Conservation (phyloP, 2,113 vertebrate genomes). For the Psilopsiagon aymara region DNA sequence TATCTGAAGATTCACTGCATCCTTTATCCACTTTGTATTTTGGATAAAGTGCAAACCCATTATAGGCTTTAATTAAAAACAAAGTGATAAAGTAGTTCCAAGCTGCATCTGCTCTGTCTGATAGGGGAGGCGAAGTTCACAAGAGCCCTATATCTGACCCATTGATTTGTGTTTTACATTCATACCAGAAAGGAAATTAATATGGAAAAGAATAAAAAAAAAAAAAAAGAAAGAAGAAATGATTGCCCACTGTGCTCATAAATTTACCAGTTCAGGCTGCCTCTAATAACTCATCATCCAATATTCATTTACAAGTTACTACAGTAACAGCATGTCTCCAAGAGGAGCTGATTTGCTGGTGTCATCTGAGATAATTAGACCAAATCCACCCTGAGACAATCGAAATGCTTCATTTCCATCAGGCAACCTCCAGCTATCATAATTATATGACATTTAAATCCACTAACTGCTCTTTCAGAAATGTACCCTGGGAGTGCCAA, state of each 20-base stretch:
- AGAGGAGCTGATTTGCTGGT: constrained; percentile 55
- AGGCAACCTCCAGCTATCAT: constrained; percentile 33
- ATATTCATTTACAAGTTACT: constrained; percentile 70
- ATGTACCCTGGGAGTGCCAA: background rate
- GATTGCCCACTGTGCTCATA: constrained; percentile 55
- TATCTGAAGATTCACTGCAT: background rate
- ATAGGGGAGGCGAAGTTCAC: background rate
- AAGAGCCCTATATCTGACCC: background rate
- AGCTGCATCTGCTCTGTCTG: constrained; percentile 21
- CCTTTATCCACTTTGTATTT: constrained; percentile 21
- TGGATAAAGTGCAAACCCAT: background rate
- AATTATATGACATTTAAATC: background rate
- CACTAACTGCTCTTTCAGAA: constrained; percentile 13
- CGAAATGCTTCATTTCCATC: constrained; percentile 6
- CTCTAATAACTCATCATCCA: constrained; percentile 66
- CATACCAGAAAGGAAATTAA: background rate
- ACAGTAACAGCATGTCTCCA: constrained; percentile 61
- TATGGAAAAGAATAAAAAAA: background rate
- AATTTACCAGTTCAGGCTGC: constrained; percentile 13
- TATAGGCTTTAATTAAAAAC: constrained; percentile 33
- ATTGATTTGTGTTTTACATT: constrained; percentile 17
- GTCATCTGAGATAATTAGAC: constrained; percentile 66
- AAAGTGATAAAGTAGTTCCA: background rate
- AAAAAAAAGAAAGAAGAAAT: background rate
- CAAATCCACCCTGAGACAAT: constrained; percentile 39